Percentiles rank a stretch among this genome's conserved stretches.
These are phyloP conservation scores for Diplosoma virens DNA, from an alignment of 23 tunicate genomes.

Conservation along the genomic window DNA sequence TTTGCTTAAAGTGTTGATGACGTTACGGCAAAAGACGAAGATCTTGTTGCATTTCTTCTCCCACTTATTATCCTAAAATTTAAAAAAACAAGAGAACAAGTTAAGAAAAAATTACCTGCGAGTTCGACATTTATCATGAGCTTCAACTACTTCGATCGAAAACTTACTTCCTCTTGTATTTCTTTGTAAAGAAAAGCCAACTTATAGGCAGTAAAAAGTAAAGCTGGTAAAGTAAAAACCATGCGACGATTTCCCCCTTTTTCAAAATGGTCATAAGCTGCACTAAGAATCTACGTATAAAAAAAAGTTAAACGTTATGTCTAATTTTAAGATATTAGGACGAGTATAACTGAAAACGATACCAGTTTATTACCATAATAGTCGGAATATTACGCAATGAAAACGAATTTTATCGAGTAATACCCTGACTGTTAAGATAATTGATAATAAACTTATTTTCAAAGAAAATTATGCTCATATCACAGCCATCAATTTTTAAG, in stretches of 20 bases:
- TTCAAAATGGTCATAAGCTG: conserved; percentile 70
- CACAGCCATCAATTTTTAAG: too few species aligned
- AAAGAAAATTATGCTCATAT: too few species aligned
- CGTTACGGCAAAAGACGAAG: conserved; percentile 66
- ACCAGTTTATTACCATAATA: too few species aligned
- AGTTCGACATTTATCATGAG: not conserved
- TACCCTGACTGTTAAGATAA: too few species aligned
- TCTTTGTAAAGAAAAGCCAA: conserved; percentile 62
- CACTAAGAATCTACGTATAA: conserved; percentile 39
- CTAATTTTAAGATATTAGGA: too few species aligned
- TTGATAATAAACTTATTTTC: too few species aligned
- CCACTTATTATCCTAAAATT: conserved; percentile 65
- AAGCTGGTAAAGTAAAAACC: conserved; percentile 72
- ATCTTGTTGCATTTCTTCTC: conserved; percentile 78
- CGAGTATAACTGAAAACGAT: too few species aligned
- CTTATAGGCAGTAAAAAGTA: conserved; percentile 60
- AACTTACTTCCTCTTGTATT: conserved; percentile 31
- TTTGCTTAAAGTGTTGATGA: conserved; percentile 64
- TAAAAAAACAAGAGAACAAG: not conserved
- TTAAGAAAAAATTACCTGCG: not conserved
- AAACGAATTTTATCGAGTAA: too few species aligned
- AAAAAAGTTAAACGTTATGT: too few species aligned
- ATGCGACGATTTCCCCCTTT: conserved; percentile 70
- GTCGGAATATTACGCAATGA: too few species aligned
- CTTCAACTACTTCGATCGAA: not conserved